These are phyloP conservation scores for Psilopogon haemacephalus DNA, from an alignment of 2,113 vertebrate species.

Conservation along the genomic window DNA sequence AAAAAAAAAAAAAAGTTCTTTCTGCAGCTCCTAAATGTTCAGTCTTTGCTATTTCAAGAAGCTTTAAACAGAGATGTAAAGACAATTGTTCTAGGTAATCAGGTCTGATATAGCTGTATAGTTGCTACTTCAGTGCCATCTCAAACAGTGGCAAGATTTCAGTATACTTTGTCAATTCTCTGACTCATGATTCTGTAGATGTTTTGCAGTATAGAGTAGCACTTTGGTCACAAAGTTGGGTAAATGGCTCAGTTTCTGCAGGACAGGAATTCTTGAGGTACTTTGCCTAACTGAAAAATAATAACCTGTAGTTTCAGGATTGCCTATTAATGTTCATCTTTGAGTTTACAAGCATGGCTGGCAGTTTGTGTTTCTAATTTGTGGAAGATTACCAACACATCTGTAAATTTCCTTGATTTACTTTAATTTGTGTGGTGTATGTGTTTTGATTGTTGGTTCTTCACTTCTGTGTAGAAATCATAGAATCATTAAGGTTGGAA, in stretches of 20 bases:
- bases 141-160: slow-evolving; percentile 42
- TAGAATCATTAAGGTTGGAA: too few species aligned
- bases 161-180: slow-evolving; percentile 23
- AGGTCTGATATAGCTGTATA: slow-evolving; percentile 10
- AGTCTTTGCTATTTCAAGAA: slow-evolving; percentile 8
- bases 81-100: slow-evolving; percentile 55
- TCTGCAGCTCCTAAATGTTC: background rate
- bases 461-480: background rate
- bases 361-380: slow-evolving; percentile 5
- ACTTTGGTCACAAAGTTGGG: background rate
- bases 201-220: background rate
- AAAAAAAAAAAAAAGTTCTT: slow-evolving; percentile 43
- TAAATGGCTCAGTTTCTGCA: background rate
- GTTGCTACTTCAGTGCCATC: background rate
- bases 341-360: slow-evolving; percentile 8
- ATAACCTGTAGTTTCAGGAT: background rate
- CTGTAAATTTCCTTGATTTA: slow-evolving; percentile 1
- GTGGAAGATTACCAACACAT: background rate
- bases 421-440: background rate
- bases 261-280: background rate
- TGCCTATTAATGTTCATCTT: background rate
- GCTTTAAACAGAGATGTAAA: background rate
- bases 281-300: background rate
- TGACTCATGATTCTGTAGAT: background rate
- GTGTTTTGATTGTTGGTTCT: background rate